phyloP scores from a whole-genome alignment of 37 sponge, comb jelly and placozoan genomes.

The Axinella damicornis region DNA sequence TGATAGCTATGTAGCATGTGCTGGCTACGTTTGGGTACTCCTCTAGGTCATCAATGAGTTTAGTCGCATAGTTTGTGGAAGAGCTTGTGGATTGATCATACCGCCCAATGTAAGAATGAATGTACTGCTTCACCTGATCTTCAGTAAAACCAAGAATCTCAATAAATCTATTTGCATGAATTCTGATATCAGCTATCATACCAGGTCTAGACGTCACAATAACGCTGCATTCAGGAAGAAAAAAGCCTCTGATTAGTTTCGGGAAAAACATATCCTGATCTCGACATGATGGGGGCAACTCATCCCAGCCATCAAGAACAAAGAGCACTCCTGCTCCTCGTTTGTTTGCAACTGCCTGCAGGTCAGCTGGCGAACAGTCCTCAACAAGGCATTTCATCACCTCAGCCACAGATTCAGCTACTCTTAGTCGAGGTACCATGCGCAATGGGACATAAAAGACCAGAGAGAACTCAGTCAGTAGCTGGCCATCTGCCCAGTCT shows the following conservation, averaged over 20 bases:
- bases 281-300: slow-evolving; percentile 19
- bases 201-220: slow-evolving; percentile 34
- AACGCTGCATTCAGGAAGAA: slow-evolving; percentile 18
- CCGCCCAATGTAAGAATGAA: slow-evolving; percentile 1
- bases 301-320: slow-evolving; percentile 54
- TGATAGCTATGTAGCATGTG: slow-evolving; percentile 45
- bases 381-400: slow-evolving; percentile 11
- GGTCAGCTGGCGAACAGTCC: background rate
- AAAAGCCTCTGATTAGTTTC: background rate
- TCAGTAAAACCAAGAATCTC: slow-evolving; percentile 48
- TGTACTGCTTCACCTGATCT: slow-evolving; percentile 29
- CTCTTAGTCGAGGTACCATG: slow-evolving; percentile 1
- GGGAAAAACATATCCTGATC: slow-evolving; percentile 6
- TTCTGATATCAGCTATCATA: background rate
- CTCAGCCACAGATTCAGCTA: slow-evolving; percentile 18
- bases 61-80: background rate
- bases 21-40: slow-evolving; percentile 4
- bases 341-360: background rate
- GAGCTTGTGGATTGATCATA: background rate
- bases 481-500: slow-evolving; percentile 14
- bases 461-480: background rate
- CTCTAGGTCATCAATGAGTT: slow-evolving; percentile 19
- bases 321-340: slow-evolving; percentile 12
- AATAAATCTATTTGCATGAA: slow-evolving; percentile 5
- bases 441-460: slow-evolving; percentile 24